Percentiles rank a stretch among this genome's conserved stretches.
Conservation (phyloP, 64 coral and sea anemone genomes). For the Montipora sp. region DNA sequence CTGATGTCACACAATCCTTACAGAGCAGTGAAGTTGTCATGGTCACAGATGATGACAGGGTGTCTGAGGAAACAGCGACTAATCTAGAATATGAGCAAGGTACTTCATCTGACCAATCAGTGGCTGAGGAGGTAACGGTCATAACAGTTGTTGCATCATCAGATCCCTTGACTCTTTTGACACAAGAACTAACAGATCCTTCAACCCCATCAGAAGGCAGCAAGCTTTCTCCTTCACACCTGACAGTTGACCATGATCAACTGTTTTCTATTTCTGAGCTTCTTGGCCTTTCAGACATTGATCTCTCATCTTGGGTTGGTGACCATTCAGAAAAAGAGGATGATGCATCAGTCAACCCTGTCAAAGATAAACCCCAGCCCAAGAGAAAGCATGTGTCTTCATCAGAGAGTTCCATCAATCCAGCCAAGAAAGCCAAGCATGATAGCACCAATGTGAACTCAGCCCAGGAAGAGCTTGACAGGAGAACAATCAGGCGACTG, state of each 20-base stretch:
- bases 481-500: constrained; percentile 69
- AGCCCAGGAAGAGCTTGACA: constrained; percentile 44
- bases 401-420: background rate
- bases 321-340: background rate
- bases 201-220: background rate
- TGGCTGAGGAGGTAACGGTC: constrained; percentile 58
- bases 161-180: constrained; percentile 28
- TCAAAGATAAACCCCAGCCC: background rate
- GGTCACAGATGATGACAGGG: background rate
- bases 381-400: constrained; percentile 24
- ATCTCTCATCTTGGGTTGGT: background rate
- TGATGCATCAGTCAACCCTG: background rate
- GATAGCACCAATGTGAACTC: constrained; percentile 5
- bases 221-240: background rate
- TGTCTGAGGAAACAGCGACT: background rate
- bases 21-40: constrained; percentile 1
- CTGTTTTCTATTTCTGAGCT: constrained; percentile 1
- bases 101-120: background rate
- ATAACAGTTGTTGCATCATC: constrained; percentile 70
- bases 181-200: constrained; percentile 35
- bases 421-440: constrained; percentile 32
- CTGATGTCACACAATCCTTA: background rate
- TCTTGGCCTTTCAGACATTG: background rate
- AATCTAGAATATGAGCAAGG: background rate
- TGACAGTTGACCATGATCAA: background rate